Evolutionary conservation across 37 sponge, comb jelly and placozoan genomes (phyloP).

Genomic region (Cliona cf. orientalis): DNA sequence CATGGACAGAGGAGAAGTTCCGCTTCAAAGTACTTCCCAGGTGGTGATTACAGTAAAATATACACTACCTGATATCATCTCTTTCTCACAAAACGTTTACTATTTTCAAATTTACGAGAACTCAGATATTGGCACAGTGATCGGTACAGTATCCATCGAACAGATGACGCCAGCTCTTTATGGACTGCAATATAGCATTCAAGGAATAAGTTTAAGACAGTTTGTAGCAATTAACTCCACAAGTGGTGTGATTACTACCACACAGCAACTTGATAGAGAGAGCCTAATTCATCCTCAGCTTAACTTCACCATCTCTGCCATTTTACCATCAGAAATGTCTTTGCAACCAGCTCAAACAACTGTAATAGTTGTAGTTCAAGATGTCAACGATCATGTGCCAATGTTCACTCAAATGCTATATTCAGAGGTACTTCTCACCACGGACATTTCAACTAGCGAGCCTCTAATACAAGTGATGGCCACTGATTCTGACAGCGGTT

Average conservation of each 20-base stretch:
- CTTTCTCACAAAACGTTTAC: background rate
- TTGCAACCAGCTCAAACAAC: background rate
- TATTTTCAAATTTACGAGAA: conserved; percentile 20
- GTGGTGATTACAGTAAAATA: conserved; percentile 8
- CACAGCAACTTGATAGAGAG: too few species aligned
- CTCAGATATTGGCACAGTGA: background rate
- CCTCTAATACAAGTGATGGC: conserved; percentile 5
- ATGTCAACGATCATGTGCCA: conserved; percentile 11
- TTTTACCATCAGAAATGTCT: background rate
- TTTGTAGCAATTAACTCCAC: too few species aligned
- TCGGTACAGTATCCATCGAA: conserved; percentile 9
- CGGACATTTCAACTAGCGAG: too few species aligned
- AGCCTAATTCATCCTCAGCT: background rate
- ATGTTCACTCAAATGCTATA: too few species aligned
- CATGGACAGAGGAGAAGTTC: conserved; percentile 2
- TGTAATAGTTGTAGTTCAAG: background rate
- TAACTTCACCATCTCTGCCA: background rate
- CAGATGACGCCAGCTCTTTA: conserved; percentile 15
- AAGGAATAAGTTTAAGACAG: background rate
- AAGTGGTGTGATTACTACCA: too few species aligned
- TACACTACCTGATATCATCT: conserved; percentile 32
- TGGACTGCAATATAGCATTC: conserved; percentile 1
- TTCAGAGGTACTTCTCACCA: too few species aligned
- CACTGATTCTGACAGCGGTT: conserved; percentile 2
- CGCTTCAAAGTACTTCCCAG: background rate